These are phyloP conservation scores for Mionectes olivaceus DNA, from an alignment of 2,797 vertebrate genomes.

Conservation along the genomic window DNA sequence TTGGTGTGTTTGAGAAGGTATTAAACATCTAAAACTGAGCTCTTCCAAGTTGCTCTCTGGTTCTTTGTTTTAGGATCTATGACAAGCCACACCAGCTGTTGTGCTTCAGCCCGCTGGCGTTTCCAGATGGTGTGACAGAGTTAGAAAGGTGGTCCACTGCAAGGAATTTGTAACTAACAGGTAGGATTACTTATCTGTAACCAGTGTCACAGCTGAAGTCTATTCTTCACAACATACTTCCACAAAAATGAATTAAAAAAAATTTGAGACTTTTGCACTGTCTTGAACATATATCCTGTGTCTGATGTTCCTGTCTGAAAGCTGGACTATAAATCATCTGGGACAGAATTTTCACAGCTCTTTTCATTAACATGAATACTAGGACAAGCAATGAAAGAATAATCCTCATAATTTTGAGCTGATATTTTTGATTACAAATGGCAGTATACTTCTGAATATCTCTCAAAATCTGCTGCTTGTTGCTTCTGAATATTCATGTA, in stretches of 20 bases:
- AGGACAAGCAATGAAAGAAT: background rate
- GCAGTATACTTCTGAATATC: background rate
- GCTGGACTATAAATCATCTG: background rate
- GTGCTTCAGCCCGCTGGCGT: background rate
- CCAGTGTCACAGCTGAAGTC: background rate
- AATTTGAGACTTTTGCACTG: background rate
- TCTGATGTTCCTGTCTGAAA: background rate
- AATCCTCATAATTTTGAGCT: background rate
- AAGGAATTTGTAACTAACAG: background rate
- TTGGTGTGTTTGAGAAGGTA: background rate
- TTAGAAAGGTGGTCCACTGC: background rate
- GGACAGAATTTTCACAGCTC: background rate
- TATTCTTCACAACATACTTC: background rate
- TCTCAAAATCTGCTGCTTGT: background rate
- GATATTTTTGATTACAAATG: slow-evolving; percentile 19
- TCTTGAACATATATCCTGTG: background rate
- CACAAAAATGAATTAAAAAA: background rate
- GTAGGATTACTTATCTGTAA: background rate
- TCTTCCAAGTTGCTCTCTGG: background rate
- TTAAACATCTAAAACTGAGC: background rate
- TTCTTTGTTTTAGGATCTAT: background rate
- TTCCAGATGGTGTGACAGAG: background rate
- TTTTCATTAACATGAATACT: background rate
- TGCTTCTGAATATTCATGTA: slow-evolving; percentile 31
- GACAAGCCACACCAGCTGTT: background rate